Base-by-base conservation (phyloP, 2,113 vertebrate species). In the Motacilla tschutschensis region DNA sequence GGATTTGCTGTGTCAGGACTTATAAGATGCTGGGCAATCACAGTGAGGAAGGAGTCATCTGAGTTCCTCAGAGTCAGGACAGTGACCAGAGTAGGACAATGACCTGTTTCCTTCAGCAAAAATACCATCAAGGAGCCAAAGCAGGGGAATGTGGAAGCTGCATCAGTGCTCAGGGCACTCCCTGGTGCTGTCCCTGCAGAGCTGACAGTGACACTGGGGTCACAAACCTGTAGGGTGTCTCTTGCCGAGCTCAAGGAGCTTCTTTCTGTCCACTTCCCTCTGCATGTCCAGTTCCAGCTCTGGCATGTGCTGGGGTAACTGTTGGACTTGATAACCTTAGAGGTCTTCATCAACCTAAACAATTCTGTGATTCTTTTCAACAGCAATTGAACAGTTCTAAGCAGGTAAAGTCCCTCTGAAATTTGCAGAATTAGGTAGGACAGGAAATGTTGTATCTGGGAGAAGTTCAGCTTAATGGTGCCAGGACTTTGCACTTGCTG, bases 181-280 rank as follows among this genome's bases (percentile, higher is more conserved):
- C 4, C 36, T 12, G 50, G 53, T 53, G 55, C 29, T n/a, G 43
- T 9, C 11, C 9, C 53, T 47, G 62, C 40, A 25, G 80, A 0
- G 3, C 24, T 33, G 72, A 1, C 16, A 1, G 13, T 3, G 47
- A 36, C 59, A 31, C 15, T 1, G 35, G 13, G 8, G 3, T 35
- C 28, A 0, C 14, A 3, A 0, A 4, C 35, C 44, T 19, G 40
- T 31, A 35, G 38, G 33, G 21, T 7, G 18, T 10, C 51, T 22
- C 9, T 3, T 24, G 33, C 33, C 3, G 0, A 6, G 14, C 3
- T 26, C 36, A 14, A 17, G 51, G 44, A 44, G 35, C 7, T 86
- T 1, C 33, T 10, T 54, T 35, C 6, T 33, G 48, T 16, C 5
- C 43, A 5, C 0, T 16, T 44, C 40, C 33, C 29, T 51, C 21